Conservation (phyloP, 2,888 invertebrate species). For the Calephelis perditalis region DNA sequence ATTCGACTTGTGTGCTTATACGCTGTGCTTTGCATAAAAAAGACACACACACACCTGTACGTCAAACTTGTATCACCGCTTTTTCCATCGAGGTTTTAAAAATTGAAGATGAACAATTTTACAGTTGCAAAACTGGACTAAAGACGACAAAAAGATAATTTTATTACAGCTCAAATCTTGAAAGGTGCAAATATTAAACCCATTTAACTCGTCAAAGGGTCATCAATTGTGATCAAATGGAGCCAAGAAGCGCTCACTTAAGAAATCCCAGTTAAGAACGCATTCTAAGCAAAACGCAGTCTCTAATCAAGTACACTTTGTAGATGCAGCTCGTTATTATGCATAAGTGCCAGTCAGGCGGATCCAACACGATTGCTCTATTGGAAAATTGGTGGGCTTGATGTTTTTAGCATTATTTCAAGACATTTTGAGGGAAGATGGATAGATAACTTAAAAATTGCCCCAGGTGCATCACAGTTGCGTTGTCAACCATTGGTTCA, state of each 20-base stretch:
- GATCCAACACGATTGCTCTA: slow-evolving; percentile 35
- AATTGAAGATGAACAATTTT: no score
- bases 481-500: no score
- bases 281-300: slow-evolving; percentile 27
- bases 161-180: background rate
- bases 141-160: no score
- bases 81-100: no score
- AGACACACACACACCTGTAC: no score
- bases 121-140: no score
- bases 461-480: no score
- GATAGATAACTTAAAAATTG: no score
- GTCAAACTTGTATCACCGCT: no score
- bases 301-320: slow-evolving; percentile 35
- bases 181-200: background rate
- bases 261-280: slow-evolving; percentile 27
- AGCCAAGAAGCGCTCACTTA: slow-evolving; percentile 16
- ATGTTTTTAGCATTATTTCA: background rate
- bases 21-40: no score
- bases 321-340: slow-evolving; percentile 34
- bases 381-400: slow-evolving; percentile 26
- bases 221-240: slow-evolving; percentile 3
- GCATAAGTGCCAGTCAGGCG: slow-evolving; percentile 30
- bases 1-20: no score
- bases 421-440: background rate
- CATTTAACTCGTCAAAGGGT: slow-evolving; percentile 8